These are phyloP conservation scores for Ptychodera flava DNA, from an alignment of 35 echinoderm and acorn worm species.

Conservation along the genomic window DNA sequence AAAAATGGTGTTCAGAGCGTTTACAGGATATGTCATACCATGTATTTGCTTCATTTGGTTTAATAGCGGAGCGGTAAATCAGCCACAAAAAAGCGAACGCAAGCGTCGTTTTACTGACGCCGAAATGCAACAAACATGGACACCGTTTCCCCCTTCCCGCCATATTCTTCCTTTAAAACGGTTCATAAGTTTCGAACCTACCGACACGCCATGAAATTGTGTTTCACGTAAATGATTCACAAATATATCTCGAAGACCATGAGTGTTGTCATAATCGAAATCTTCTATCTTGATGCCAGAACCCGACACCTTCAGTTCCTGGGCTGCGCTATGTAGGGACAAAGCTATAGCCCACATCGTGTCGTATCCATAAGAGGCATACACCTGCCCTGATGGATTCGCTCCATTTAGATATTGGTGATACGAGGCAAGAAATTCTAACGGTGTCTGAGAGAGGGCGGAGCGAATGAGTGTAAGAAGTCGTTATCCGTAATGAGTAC, in stretches of 20 bases:
- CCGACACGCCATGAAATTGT: slow-evolving; percentile 45
- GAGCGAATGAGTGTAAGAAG: too few species aligned
- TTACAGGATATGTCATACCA: too few species aligned
- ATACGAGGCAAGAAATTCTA: slow-evolving; percentile 13
- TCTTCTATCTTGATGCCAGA: slow-evolving; percentile 15
- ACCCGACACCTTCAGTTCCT: not conserved
- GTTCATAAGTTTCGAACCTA: slow-evolving; percentile 3
- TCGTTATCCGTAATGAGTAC: too few species aligned
- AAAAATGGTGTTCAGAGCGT: too few species aligned
- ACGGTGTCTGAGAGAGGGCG: slow-evolving; percentile 10
- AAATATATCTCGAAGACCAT: slow-evolving; percentile 23
- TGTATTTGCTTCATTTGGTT: too few species aligned
- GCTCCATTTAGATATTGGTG: not conserved
- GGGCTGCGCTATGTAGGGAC: not conserved
- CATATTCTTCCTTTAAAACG: not conserved
- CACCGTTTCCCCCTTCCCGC: too few species aligned
- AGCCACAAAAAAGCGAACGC: too few species aligned
- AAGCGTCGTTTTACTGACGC: too few species aligned
- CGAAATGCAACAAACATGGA: too few species aligned
- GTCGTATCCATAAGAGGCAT: slow-evolving; percentile 45
- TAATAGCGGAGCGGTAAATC: too few species aligned
- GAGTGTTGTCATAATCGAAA: slow-evolving; percentile 46
- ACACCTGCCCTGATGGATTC: not conserved
- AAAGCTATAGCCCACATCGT: slow-evolving; percentile 38
- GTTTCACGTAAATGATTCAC: not conserved